Percentiles rank a stretch among this genome's conserved stretches.
These are phyloP conservation scores for Allobates femoralis DNA, from an alignment of 2,797 vertebrate genomes.

Conservation along the genomic window DNA sequence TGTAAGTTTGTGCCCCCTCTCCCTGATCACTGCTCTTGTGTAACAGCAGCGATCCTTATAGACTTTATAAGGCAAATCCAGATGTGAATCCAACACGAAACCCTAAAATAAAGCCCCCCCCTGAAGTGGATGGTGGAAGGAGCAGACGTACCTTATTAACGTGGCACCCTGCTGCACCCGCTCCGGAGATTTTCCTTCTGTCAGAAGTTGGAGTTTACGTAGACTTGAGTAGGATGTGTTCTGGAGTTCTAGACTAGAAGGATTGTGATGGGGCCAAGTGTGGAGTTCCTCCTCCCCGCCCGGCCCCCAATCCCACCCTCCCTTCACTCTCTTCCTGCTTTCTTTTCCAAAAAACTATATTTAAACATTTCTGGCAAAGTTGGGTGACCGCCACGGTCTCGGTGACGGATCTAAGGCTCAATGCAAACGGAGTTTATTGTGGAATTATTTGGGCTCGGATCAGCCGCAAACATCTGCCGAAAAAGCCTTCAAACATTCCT, in stretches of 20 bases:
- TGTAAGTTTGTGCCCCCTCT: neutral
- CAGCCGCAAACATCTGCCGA: too few species aligned
- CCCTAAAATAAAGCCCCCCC: neutral
- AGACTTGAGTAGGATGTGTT: conserved; percentile 26
- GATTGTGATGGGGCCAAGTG: conserved; percentile 2
- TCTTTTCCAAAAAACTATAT: neutral
- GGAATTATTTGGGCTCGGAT: too few species aligned
- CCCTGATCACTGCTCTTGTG: neutral
- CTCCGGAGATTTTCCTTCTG: neutral
- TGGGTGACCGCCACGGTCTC: neutral
- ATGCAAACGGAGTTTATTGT: too few species aligned
- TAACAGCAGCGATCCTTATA: neutral
- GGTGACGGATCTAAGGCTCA: too few species aligned
- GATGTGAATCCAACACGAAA: neutral
- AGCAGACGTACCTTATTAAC: conserved; percentile 35
- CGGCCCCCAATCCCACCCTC: neutral
- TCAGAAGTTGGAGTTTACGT: conserved; percentile 6
- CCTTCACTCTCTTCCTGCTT: neutral
- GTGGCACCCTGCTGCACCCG: conserved; percentile 18
- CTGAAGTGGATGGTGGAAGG: neutral
- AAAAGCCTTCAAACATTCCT: too few species aligned
- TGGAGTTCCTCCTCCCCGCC: neutral
- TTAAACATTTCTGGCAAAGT: neutral
- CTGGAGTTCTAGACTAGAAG: neutral
- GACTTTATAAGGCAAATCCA: neutral